Evolutionary conservation across 2,888 invertebrate genomes (phyloP).

Genomic region (Microplitis deprimator): DNA sequence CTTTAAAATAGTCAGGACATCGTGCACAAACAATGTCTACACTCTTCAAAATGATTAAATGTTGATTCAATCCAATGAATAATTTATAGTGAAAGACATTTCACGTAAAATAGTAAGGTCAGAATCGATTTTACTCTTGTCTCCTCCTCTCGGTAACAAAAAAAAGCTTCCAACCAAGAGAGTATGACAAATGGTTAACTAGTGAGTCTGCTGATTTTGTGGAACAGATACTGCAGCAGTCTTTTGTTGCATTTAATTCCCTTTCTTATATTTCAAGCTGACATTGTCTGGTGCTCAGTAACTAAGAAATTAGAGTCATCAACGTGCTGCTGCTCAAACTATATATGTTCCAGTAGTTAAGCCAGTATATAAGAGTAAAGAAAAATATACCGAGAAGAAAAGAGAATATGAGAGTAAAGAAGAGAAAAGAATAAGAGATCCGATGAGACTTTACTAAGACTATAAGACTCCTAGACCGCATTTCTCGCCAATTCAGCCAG

Average conservation of each 20-base stretch:
- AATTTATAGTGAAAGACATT: slow-evolving; percentile 11
- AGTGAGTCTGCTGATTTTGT: slow-evolving; percentile 12
- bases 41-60: slow-evolving; percentile 19
- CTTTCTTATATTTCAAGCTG: neutral
- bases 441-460: slow-evolving; percentile 12
- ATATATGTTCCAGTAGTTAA: neutral
- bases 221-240: slow-evolving; percentile 7
- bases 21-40: slow-evolving; percentile 21
- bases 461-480: slow-evolving; percentile 48
- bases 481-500: slow-evolving; percentile 68
- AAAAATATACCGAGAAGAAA: neutral
- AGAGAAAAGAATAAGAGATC: slow-evolving; percentile 9
- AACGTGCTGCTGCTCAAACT: neutral
- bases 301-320: neutral
- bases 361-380: too few species aligned
- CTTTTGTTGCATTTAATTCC: slow-evolving; percentile 5
- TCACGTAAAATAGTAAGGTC: neutral
- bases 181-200: neutral
- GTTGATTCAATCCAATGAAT: slow-evolving; percentile 22
- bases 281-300: neutral
- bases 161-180: neutral
- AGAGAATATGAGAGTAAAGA: slow-evolving; percentile 27
- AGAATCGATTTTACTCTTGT: neutral
- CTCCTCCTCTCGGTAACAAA: neutral
- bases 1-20: neutral